Base-by-base conservation (phyloP, 2,888 invertebrate species). In the Drosophila mimetica region DNA sequence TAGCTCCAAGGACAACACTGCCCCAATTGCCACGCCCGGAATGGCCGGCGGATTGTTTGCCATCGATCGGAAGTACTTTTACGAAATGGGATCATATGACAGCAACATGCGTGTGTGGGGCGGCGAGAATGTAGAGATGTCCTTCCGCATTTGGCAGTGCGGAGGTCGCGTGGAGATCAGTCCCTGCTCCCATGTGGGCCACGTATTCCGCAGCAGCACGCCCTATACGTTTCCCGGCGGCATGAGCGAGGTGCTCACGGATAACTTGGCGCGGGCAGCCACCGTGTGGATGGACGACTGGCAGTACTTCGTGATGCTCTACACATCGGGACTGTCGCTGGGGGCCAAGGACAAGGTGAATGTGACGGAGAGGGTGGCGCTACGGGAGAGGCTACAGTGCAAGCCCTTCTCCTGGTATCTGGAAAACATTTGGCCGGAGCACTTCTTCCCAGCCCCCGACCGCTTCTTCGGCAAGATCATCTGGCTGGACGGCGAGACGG, bases 251-350 rank as follows among this genome's bases (percentile, higher is more conserved):
- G 89, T 91, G 2, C 93, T 99, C 1, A 96, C 97, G 77, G 94
- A 96, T 0, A 99, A 99, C 92, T 93, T 98, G 34, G 98, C 97
- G 0, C 93, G 99, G 63, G 98, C 98, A 0, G 98, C 98, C 0
- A 93, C 96, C 2, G 99, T 99, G 0, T 99, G 99, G 99, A 97
- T 99, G 96, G 99, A 99, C 89, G 96, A 99, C 58, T 99, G 98
- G 96, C 96, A 96, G 11, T 95, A 96, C 71, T 98, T 98, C 91
- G 97, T 95, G 89, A 97, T 97, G 90, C 96, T 96, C 89, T 96
- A 97, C 80, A 97, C 97, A 89, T 95, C 94, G 0, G 90, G 90
- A 76, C 93, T 95, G 37, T 94, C 91, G 13, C 55, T 88, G 4
- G 74, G 76, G 1, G 74, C 84, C 1, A 77, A 80, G 11, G 78